Base-by-base conservation (phyloP, 2,797 vertebrate species). In the Tauraco hartlaubi region DNA sequence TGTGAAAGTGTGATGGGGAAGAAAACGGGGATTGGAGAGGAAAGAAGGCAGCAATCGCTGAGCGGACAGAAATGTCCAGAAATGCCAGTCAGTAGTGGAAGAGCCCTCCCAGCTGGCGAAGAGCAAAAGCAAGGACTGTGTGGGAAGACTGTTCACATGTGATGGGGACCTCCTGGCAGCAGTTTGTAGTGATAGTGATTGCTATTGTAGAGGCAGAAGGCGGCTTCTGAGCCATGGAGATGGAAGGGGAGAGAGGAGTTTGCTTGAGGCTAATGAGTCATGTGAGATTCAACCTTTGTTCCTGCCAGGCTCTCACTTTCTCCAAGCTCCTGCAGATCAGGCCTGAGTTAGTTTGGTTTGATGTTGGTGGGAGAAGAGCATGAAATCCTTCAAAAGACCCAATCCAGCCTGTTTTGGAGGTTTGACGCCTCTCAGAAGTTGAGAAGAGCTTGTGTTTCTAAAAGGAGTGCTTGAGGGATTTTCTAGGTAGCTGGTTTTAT, bases 191-290 rank as follows among this genome's bases (percentile, higher is more conserved):
- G 35, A 19, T 25, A n/a, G 37, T 2, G 28, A 14, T 55, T 21
- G 49, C 64, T 67, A 2, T 15, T 62, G 25, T 33, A n/a, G 59
- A 51, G 59, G 58, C 41, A 56, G 52, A 49, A 59, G 49, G 2
- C 2, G 10, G 17, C 16, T 73, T 37, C 83, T 43, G 37, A 66
- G 33, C 29, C 1, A 0, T 4, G n/a, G 33, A 67, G 39, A 3
- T 20, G 54, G 49, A 41, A 74, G 28, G 9, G 43, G 20, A 33
- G 22, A 29, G 66, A 26, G 56, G 39, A 44, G 21, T 58, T 86
- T 89, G 20, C 58, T 66, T 15, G 29, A 31, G 66, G 44, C 33
- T 43, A 9, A 7, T 18, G 43, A 48, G 18, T 46, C 49, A 4
- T 3, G 9, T 26, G 52, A 55, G 51, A 25, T 20, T 64, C 31